Base-by-base conservation (phyloP, 2,113 vertebrate genomes). In the Plestiodon gilberti region DNA sequence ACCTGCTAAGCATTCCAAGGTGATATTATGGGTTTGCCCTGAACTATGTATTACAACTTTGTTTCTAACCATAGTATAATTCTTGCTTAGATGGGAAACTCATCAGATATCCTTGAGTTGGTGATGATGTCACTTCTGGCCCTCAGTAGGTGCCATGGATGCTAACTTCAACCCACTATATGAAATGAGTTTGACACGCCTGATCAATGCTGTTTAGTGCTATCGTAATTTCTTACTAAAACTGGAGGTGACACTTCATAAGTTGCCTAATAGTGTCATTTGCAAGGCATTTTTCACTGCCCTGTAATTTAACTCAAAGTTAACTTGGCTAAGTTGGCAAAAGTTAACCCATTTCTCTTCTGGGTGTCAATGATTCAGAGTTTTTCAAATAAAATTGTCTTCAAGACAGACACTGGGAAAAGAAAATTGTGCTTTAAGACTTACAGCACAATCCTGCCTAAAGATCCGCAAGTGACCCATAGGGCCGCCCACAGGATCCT, bases 1-100 rank as follows among this genome's bases (percentile, higher is more conserved):
- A 99, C 87, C 97, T 99, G 81, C 98, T 99, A 64, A 97, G 98
- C 94, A 99, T 99, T 94, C 99, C 99, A 96, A 99, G 99, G 99
- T 99, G 94, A 97, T 91, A 96, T 86, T 38, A 80, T 89, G 90
- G 86, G 30, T 90, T 94, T 89, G 86, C 88, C 30, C 93, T 93
- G 20, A 80, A 87, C 0, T 85, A 6, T 85, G 83, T 82, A 4
- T 74, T 95, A 84, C 80, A 35, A 61, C 81, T 90, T 81, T 71
- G 23, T 33, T 30, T 83, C 25, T 87, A 9, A 78, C 1, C 48
- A 40, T 2, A 43, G 55, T 80, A 82, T 22, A 0, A 70, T 55
- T 75, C 62, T 85, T 43, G 61, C 2, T 0, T 1, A 33, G n/a
- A 38, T 61, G 61, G 59, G 62, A 10, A 64, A 64, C 10, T 22